phyloP scores from a whole-genome alignment of 2,797 vertebrate genomes.

The Trachops cirrhosus region DNA sequence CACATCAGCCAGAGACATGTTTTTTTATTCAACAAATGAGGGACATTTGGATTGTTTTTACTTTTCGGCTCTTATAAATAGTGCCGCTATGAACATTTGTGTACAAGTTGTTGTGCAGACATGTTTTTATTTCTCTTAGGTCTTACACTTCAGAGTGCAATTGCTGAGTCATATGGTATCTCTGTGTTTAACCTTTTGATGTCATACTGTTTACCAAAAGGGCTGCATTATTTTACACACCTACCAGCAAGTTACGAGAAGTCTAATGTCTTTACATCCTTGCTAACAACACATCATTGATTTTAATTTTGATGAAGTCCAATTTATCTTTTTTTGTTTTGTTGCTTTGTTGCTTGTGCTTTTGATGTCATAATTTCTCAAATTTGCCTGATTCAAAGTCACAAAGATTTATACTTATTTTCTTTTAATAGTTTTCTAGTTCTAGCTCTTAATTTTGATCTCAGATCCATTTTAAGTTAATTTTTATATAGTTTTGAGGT shows the following conservation, averaged over 20 bases:
- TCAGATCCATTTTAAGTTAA: neutral
- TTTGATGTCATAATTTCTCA: conserved; percentile 32
- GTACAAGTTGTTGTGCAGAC: neutral
- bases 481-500: neutral
- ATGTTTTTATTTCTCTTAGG: neutral
- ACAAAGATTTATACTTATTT: conserved; percentile 5
- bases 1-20: too few species aligned
- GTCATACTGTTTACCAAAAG: neutral
- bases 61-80: neutral
- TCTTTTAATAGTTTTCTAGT: neutral
- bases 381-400: neutral
- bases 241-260: neutral
- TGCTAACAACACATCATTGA: neutral
- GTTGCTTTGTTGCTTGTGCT: neutral
- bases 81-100: neutral
- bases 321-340: conserved; percentile 3
- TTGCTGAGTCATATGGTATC: neutral
- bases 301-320: conserved; percentile 2
- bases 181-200: neutral
- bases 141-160: neutral
- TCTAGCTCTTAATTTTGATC: neutral
- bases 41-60: neutral
- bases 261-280: neutral
- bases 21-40: neutral
- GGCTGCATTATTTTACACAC: neutral